These are phyloP conservation scores for Tetrax tetrax DNA, from an alignment of 2,113 vertebrate genomes.

Conservation along the genomic window DNA sequence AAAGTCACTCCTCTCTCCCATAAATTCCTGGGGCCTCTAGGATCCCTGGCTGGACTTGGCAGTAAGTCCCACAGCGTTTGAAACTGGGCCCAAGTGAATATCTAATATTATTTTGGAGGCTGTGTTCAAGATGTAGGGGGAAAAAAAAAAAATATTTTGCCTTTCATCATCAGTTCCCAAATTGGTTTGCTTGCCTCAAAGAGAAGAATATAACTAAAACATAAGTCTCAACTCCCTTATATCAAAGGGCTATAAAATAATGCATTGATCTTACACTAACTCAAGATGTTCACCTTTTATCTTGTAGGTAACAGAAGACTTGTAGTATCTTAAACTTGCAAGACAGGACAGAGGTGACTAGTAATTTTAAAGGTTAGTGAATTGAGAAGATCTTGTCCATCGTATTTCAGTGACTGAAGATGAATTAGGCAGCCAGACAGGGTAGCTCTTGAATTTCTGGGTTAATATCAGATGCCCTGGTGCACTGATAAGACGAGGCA, in stretches of 20 bases:
- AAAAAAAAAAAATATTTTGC: background rate
- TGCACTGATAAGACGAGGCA: background rate
- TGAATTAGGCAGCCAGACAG: background rate
- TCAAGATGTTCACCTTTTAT: background rate
- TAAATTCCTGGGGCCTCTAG: background rate
- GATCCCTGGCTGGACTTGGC: conserved; percentile 3
- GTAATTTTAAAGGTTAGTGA: background rate
- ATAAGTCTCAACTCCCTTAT: background rate
- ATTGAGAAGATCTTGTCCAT: background rate
- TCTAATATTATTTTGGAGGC: background rate
- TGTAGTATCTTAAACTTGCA: background rate
- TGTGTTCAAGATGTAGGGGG: background rate
- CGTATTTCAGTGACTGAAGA: fast-evolving
- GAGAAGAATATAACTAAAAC: background rate
- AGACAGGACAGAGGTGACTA: background rate
- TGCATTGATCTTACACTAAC: background rate
- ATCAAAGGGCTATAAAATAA: background rate
- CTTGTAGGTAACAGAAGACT: background rate
- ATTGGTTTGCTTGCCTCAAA: background rate
- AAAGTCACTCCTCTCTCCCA: background rate
- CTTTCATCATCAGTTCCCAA: background rate
- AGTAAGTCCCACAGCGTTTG: background rate
- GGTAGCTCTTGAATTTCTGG: background rate
- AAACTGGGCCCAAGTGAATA: background rate
- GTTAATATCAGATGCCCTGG: background rate